Base-by-base conservation (phyloP, 2,888 invertebrate genomes). In the Sesia apiformis region DNA sequence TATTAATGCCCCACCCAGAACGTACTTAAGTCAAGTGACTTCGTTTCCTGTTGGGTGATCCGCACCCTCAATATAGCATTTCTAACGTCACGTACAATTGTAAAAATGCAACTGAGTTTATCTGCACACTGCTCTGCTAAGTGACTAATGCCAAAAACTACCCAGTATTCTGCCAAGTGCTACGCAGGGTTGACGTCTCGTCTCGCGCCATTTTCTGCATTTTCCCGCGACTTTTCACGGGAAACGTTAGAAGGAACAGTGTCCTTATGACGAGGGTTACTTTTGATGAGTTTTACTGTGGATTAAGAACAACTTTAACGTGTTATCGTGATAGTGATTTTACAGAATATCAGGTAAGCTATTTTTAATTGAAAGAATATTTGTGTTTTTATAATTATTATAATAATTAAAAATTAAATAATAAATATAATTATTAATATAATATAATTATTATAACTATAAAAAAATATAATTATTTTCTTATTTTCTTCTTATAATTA, bases 211-310 rank as follows among this genome's bases (percentile, higher is more conserved):
- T 57, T 60, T 55, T 52, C 64, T 59, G 51, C 38, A 56, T 55
- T 59, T 70, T 74, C 72, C 72, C 78, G 76, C 76, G 75, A 66
- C 66, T 66, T 66, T 65, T 65, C 61, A 63, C 63, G 68, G 69
- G 65, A 62, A 56, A 55, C 67, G 38, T 64, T 66, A 63, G 62
- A 55, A 60, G n/a, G n/a, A 65, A 63, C 23, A 72, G 76, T 76
- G 76, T 75, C 79, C 85, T 72, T 87, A 87, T 86, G 86, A 85
- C 81, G 84, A 73, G 78, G 76, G 74, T 70, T 73, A 78, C 65
- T 63, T 66, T 74, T 40, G 40, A 46, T 60, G 68, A 71, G 69
- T 70, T 68, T 61, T 70, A 70, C 65, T 75, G 77, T 76, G 74
- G 72, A 64, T 74, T 58, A 63, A 67, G 23, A 23, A 23, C 58